These are phyloP conservation scores for Parnassius mnemosyne DNA, from an alignment of 2,888 invertebrate genomes.

Conservation along the genomic window DNA sequence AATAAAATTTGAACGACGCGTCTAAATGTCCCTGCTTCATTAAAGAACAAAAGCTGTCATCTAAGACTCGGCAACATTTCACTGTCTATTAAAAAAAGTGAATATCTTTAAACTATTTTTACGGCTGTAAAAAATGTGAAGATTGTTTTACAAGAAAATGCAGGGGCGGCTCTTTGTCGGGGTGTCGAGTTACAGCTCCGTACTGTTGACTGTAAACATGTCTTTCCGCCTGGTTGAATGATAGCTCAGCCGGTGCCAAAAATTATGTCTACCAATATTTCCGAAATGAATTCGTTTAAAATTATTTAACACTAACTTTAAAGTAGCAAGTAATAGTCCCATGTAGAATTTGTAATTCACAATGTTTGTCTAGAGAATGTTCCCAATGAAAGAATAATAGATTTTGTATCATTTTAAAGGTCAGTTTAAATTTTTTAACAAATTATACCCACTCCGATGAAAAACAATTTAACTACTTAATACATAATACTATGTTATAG, in stretches of 20 bases:
- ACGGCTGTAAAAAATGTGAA: conserved; percentile 76
- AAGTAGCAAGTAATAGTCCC: no score
- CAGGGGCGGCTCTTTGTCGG: conserved; percentile 76
- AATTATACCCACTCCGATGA: no score
- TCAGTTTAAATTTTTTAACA: no score
- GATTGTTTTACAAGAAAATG: conserved; percentile 76
- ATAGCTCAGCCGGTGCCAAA: conserved; percentile 69
- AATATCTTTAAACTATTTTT: conserved; percentile 79
- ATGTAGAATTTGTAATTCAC: no score
- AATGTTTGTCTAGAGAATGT: no score
- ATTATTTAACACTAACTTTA: no score
- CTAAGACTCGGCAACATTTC: conserved; percentile 78
- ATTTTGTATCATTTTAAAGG: no score
- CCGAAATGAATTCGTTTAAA: neutral
- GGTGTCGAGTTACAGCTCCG: conserved; percentile 61
- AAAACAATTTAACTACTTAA: no score
- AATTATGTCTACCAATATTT: conserved; percentile 27
- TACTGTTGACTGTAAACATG: conserved; percentile 76
- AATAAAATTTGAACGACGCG: conserved; percentile 68
- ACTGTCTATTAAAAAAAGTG: conserved; percentile 77
- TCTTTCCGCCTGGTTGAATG: conserved; percentile 70
- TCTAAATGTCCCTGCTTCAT: conserved; percentile 74
- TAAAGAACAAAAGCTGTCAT: conserved; percentile 80
- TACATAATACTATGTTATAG: no score
- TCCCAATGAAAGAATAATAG: no score